A percentile compares a stretch with the other conserved stretches of the same genome.
Conservation (phyloP, 1,140 invertebrate genomes). For the Aphelinus atriplicis region DNA sequence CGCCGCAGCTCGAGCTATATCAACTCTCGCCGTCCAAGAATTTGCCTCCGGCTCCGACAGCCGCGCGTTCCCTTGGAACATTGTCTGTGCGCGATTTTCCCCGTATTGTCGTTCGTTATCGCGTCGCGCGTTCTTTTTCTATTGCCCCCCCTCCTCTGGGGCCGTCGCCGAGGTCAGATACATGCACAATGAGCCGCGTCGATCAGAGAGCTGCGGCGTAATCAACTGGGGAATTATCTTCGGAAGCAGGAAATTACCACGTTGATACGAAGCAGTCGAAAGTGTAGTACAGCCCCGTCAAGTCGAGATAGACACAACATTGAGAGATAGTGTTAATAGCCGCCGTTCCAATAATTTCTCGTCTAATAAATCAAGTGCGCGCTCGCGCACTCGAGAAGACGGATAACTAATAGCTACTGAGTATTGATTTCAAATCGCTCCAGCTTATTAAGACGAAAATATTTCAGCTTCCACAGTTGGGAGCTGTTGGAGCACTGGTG, state of each 20-base stretch:
- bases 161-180: too few species aligned
- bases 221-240: constrained; percentile 10
- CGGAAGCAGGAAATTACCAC: constrained; percentile 37
- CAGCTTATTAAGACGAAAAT: not conserved
- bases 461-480: not conserved
- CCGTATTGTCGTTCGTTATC: not conserved
- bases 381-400: not conserved
- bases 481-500: too few species aligned
- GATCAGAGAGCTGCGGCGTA: not conserved
- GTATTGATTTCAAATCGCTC: constrained; percentile 26
- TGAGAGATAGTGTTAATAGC: constrained; percentile 32
- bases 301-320: constrained; percentile 20
- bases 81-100: too few species aligned
- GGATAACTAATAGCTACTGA: constrained; percentile 31
- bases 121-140: constrained; percentile 21
- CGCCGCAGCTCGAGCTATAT: too few species aligned
- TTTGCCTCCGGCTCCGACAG: too few species aligned
- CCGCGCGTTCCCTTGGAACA: too few species aligned
- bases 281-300: too few species aligned
- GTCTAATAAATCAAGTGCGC: constrained; percentile 30
- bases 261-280: constrained; percentile 14
- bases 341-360: constrained; percentile 29
- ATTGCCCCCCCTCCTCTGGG: too few species aligned
- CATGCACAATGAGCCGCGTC: too few species aligned
- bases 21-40: too few species aligned